Evolutionary conservation across 2,797 vertebrate genomes (phyloP).

Genomic region (Enteromius afrohamiltoni): DNA sequence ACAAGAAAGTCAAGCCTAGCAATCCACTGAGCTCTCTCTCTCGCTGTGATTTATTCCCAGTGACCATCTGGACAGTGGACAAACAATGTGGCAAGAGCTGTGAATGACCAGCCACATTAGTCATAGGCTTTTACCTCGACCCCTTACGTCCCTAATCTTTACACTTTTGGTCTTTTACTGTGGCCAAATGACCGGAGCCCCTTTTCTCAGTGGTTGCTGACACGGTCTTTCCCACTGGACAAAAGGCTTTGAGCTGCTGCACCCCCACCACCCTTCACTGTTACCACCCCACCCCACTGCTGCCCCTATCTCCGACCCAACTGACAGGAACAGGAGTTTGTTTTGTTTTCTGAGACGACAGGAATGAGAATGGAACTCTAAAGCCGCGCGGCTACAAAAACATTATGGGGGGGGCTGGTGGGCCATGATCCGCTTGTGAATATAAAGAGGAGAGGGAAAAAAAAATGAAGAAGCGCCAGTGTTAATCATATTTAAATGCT

Average conservation of each 20-base stretch:
- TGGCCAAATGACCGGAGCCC: slow-evolving; percentile 70
- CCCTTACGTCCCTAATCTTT: slow-evolving; percentile 72
- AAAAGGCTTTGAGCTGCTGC: slow-evolving; percentile 76
- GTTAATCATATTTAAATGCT: slow-evolving; percentile 71
- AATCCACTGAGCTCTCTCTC: slow-evolving; percentile 70
- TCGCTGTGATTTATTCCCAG: slow-evolving; percentile 80
- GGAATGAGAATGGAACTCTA: slow-evolving; percentile 58
- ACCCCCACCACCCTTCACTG: slow-evolving; percentile 68
- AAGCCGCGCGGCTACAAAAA: slow-evolving; percentile 56
- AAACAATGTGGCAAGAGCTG: slow-evolving; percentile 75
- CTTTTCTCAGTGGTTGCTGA: slow-evolving; percentile 70
- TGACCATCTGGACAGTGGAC: slow-evolving; percentile 85
- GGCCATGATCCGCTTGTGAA: slow-evolving; percentile 51
- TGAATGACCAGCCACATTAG: slow-evolving; percentile 76
- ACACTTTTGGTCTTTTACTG: slow-evolving; percentile 70
- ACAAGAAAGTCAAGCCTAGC: slow-evolving; percentile 61
- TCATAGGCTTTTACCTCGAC: slow-evolving; percentile 84
- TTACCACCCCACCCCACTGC: slow-evolving; percentile 60
- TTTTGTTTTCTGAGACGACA: slow-evolving; percentile 73
- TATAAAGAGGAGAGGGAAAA: slow-evolving; percentile 22
- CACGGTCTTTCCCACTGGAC: slow-evolving; percentile 77
- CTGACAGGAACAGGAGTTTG: slow-evolving; percentile 73
- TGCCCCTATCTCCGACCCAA: slow-evolving; percentile 54
- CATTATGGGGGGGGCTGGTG: not conserved
- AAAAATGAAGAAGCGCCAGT: slow-evolving; percentile 48